Base-by-base conservation (phyloP, 64 coral and sea anemone genomes). In the Stichodactyla helianthus region DNA sequence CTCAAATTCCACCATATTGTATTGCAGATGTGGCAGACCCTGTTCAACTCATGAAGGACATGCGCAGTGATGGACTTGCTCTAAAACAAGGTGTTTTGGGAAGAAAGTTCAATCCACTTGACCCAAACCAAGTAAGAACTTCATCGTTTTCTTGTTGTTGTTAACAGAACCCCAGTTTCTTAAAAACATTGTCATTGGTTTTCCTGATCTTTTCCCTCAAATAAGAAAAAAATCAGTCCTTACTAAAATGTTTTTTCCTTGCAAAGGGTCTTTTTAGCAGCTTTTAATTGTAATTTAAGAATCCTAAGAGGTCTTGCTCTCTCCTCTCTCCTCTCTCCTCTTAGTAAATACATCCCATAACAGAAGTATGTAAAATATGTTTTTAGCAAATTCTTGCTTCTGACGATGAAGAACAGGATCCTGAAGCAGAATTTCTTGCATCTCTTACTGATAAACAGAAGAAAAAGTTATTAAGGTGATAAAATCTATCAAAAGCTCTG, bases 1-100 rank as follows among this genome's bases (percentile, higher is more conserved):
- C 62, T n/a, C 5, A n/a, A n/a, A 65, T 74, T 74, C 10, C 23
- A 74, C 23, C 27, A 17, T 56, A 52, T 82, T 71, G 77, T 52
- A 10, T 87, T 87, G 63, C 54, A 95, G 94, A 95, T 86, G 85
- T 95, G 22, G 87, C 94, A 31, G 94, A 95, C 20, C 94, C 94
- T 31, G 84, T 88, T 79, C 90, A 92, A 89, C 90, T 95, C 55
- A 74, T 95, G 83, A 88, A 95, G 65, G 94, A 95, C 64, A 95
- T 95, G 94, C 94, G 88, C 26, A 89, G 44, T 83, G 90, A 95
- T 20, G 94, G 94, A 59, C 87, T 95, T 12, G 91, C 94, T 16
- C 88, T 95, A 11, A 95, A 95, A 84, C 94, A 95, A 68, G 88
- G 86, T 4, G 94, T 95, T 19, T 86, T 95, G 20, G 94, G 94